These are phyloP conservation scores for Saccostrea echinata DNA, from an alignment of 1,140 invertebrate genomes.

Conservation along the genomic window DNA sequence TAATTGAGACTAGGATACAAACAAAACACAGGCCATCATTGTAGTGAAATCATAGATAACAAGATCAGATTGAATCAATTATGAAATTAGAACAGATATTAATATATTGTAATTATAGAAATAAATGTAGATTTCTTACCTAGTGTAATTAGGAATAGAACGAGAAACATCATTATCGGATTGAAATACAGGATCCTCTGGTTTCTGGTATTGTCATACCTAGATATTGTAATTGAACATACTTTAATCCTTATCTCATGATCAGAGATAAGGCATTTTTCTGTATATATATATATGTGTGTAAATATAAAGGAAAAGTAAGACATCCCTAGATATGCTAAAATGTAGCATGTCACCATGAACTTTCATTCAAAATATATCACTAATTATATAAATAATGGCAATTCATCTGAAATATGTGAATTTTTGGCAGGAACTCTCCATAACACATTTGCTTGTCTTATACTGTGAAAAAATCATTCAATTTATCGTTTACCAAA, in stretches of 20 bases:
- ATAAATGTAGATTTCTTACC: not conserved
- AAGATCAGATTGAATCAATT: not conserved
- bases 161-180: not conserved
- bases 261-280: not conserved
- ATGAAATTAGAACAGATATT: not conserved
- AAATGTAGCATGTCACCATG: too few relatives aligned
- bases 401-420: too few relatives aligned
- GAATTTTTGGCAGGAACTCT: too few relatives aligned
- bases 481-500: too few relatives aligned
- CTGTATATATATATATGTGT: too few relatives aligned
- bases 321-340: too few relatives aligned
- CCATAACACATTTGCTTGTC: too few relatives aligned
- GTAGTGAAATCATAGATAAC: not conserved
- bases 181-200: not conserved
- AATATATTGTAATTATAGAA: too few relatives aligned
- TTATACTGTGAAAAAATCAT: too few relatives aligned
- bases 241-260: not conserved
- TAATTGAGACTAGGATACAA: not conserved
- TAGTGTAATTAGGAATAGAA: not conserved
- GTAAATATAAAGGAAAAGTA: too few relatives aligned
- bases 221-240: not conserved
- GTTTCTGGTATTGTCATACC: not conserved
- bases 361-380: too few relatives aligned
- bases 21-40: not conserved
- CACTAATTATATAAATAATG: too few relatives aligned